Percentiles rank a stretch among this genome's conserved stretches.
Evolutionary conservation across 2,888 invertebrate genomes (phyloP).

Genomic region (Melanchra persicariae): DNA sequence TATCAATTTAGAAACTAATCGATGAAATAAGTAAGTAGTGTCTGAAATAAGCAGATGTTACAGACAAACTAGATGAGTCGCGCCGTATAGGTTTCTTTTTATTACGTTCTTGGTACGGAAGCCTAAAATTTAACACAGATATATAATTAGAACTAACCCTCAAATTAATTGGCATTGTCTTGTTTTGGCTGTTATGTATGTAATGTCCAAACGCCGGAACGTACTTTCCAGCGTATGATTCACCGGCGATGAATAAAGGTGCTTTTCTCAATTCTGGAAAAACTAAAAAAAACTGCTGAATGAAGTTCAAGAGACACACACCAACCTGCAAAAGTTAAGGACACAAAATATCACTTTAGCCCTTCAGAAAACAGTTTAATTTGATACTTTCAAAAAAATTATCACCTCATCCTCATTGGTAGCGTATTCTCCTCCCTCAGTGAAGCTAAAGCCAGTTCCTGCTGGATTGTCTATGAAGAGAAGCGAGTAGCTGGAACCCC

Average conservation of each 20-base stretch:
- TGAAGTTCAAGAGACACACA: constrained; percentile 56
- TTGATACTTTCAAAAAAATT: background rate
- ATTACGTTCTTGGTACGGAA: too few relatives aligned
- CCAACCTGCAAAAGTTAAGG: constrained; percentile 44
- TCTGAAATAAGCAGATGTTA: too few relatives aligned
- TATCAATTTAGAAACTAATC: too few relatives aligned
- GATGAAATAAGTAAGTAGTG: too few relatives aligned
- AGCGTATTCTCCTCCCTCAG: constrained; percentile 35
- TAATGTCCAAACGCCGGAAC: constrained; percentile 77
- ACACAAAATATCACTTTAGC: constrained; percentile 81
- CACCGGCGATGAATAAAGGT: constrained; percentile 85
- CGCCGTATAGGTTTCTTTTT: too few relatives aligned
- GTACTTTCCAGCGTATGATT: constrained; percentile 89
- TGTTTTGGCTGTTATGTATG: constrained; percentile 60
- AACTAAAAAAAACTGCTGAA: constrained; percentile 33
- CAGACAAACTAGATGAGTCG: too few relatives aligned
- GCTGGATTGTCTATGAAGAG: constrained; percentile 91
- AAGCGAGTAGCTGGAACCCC: constrained; percentile 77
- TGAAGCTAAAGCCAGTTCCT: constrained; percentile 75
- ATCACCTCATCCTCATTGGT: constrained; percentile 60
- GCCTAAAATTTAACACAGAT: too few relatives aligned
- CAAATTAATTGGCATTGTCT: constrained; percentile 68
- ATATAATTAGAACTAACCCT: too few relatives aligned
- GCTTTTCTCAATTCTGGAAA: constrained; percentile 85
- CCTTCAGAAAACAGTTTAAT: constrained; percentile 78